Evolutionary conservation across 2,888 invertebrate species (phyloP).

Genomic region (Sylvicola cinctus): DNA sequence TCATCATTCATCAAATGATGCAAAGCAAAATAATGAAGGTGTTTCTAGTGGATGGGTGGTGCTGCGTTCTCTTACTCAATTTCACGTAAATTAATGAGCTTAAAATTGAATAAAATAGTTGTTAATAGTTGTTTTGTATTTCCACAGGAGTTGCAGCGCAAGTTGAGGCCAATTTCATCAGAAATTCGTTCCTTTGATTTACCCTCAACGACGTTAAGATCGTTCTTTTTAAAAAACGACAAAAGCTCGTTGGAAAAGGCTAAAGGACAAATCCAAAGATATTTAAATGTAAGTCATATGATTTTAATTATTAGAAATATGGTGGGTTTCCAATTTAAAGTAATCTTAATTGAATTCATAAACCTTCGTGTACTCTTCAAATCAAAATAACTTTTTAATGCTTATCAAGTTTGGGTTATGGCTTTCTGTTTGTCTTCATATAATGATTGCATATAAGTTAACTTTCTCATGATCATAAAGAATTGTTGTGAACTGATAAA

Average conservation of each 20-base stretch:
- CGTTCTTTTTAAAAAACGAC: slow-evolving; percentile 65
- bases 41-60: slow-evolving; percentile 50
- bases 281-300: slow-evolving; percentile 46
- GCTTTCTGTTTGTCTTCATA: too few relatives aligned
- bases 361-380: too few relatives aligned
- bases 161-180: slow-evolving; percentile 60
- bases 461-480: too few relatives aligned
- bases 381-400: too few relatives aligned
- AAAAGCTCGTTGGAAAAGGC: slow-evolving; percentile 62
- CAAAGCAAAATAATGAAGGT: slow-evolving; percentile 25
- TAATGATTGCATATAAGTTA: too few relatives aligned
- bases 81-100: slow-evolving; percentile 27
- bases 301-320: slow-evolving; percentile 3
- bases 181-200: slow-evolving; percentile 64
- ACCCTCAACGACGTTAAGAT: slow-evolving; percentile 56
- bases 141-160: slow-evolving; percentile 63
- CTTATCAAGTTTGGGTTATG: too few relatives aligned
- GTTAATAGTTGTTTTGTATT: slow-evolving; percentile 11
- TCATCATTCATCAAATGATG: slow-evolving; percentile 22
- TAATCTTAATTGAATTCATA: too few relatives aligned
- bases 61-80: slow-evolving; percentile 36
- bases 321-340: background rate
- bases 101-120: background rate
- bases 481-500: too few relatives aligned
- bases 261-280: slow-evolving; percentile 64